phyloP scores from a whole-genome alignment of 2,888 invertebrate species.

The Phalera bucephala region DNA sequence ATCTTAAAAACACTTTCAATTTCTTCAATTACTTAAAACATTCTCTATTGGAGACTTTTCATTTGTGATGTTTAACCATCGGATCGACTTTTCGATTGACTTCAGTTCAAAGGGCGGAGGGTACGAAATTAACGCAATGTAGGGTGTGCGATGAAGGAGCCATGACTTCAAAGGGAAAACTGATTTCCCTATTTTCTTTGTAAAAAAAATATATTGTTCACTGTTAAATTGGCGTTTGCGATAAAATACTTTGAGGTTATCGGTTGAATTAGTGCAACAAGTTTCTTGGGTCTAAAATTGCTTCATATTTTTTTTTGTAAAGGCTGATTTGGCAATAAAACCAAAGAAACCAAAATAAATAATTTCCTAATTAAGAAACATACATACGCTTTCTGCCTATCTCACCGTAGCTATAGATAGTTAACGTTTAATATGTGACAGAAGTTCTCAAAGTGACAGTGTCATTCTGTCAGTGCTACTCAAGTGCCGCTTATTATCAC shows the following conservation, averaged over 20 bases:
- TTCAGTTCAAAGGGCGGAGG: conserved; percentile 77
- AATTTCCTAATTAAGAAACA: no score
- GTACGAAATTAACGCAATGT: conserved; percentile 71
- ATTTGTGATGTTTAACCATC: conserved; percentile 80
- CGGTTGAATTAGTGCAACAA: background rate
- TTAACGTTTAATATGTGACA: no score
- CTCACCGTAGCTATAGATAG: no score
- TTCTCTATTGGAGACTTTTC: conserved; percentile 74
- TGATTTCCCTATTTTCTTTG: conserved; percentile 72
- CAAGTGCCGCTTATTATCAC: no score
- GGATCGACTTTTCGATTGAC: conserved; percentile 80
- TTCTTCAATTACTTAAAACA: conserved; percentile 79
- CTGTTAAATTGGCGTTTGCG: conserved; percentile 17
- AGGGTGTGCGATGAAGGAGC: conserved; percentile 73
- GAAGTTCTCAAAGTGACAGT: no score
- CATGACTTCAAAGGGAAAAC: conserved; percentile 66
- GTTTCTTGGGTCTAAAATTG: background rate
- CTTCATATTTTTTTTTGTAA: no score
- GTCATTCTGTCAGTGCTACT: no score
- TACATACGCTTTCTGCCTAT: no score
- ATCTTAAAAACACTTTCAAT: conserved; percentile 75
- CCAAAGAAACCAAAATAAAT: no score
- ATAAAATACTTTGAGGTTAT: conserved; percentile 11
- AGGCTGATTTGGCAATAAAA: no score
- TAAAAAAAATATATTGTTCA: conserved; percentile 44